Base-by-base conservation (phyloP, 2,113 vertebrate genomes). In the Oncorhynchus nerka region DNA sequence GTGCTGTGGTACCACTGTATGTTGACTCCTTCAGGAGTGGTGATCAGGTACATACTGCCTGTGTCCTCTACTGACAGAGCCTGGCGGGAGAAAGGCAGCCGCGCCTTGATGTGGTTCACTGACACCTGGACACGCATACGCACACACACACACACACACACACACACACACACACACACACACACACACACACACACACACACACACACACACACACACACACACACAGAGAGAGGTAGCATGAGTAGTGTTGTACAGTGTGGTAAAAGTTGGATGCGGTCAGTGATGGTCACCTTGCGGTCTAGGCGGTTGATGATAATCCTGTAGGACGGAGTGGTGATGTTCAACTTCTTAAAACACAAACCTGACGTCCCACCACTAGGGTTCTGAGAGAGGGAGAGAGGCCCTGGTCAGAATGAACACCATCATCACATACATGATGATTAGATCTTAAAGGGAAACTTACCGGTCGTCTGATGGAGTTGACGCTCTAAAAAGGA, bases 1-100 rank as follows among this genome's bases (percentile, higher is more conserved):
- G 98, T 99, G 87, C 97, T 86, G 71, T 99, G 98, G 92, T 97
- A 95, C 98, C 98, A 99, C 82, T 97, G 97, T 79, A 99, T 94
- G 80, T 87, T 94, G 49, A 99, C 89, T 3, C 96, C 95, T n/a
- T 95, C 93, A 70, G 97, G 96, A 24, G 97, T 98, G 26, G 93
- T 93, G 80, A 99, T 88, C 22, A 95, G 88, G 66, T 98, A 99
- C 97, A 99, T 97, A 57, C 94, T 94, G 59, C 97, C 97, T 19
- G 98, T 99, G 81, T 99, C 98, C 76, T 98, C 96, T 86, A 99
- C 89, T 48, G 89, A 93, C 73, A 99, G 86, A 4, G 94, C 94
- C 72, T 95, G 91, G 80, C 92, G 95, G 59, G 94, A 94, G 85
- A 97, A 97, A 0, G 98, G 98, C 64, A 99, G 89, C 69, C 94